phyloP scores from a whole-genome alignment of 2,888 invertebrate species.

The Uloborus plumipes region DNA sequence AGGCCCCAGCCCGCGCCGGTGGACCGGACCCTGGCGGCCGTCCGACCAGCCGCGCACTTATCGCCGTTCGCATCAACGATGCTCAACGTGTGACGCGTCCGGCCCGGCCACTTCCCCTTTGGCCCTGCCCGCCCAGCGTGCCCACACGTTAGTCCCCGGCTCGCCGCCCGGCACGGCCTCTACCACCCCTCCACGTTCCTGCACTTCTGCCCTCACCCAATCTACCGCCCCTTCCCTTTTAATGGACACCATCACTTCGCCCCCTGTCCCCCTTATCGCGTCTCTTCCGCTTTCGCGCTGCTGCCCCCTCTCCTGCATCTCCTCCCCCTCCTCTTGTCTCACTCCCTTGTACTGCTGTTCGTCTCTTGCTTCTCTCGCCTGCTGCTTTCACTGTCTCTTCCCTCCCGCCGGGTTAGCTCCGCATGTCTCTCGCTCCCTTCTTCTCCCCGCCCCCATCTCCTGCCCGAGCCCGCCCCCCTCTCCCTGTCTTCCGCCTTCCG shows the following conservation, averaged over 20 bases:
- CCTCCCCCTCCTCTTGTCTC: neutral
- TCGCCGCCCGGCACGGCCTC: neutral
- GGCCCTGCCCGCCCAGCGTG: neutral
- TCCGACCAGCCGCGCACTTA: no score
- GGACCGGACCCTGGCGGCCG: no score
- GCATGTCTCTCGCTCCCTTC: no score
- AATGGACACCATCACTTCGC: neutral
- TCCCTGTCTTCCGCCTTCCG: neutral
- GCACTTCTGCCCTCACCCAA: neutral
- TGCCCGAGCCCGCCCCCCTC: neutral
- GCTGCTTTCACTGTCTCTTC: neutral
- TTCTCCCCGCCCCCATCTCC: neutral
- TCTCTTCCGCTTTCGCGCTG: neutral
- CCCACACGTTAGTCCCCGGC: neutral
- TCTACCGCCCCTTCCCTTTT: neutral
- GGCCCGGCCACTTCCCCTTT: no score
- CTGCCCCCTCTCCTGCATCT: neutral
- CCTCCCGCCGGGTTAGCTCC: no score
- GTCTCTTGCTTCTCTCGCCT: neutral
- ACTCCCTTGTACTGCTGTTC: no score
- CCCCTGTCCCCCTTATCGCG: neutral
- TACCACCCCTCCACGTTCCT: neutral
- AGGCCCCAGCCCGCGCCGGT: no score
- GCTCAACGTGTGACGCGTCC: no score
- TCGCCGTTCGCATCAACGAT: no score